These are phyloP conservation scores for Eciton burchellii DNA, from an alignment of 1,140 invertebrate species.

Conservation along the genomic window DNA sequence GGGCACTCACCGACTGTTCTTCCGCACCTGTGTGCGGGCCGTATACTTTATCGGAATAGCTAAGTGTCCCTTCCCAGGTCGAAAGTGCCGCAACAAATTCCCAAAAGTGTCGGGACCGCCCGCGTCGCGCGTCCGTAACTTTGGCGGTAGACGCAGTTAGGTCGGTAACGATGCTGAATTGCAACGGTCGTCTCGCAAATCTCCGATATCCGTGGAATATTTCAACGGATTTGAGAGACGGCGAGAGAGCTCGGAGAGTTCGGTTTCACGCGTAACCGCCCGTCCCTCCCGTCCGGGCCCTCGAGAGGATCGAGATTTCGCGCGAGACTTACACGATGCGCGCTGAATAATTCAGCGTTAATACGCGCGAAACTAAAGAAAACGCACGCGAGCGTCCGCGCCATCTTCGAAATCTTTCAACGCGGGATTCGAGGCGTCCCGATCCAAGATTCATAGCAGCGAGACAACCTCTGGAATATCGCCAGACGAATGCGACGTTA, in stretches of 20 bases:
- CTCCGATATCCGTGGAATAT: not conserved
- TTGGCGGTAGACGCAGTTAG: constrained; percentile 6
- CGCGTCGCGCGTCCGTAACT: not conserved
- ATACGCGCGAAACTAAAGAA: constrained; percentile 30
- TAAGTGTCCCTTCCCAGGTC: constrained; percentile 49
- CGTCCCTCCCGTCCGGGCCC: not conserved
- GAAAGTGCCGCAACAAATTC: constrained; percentile 48
- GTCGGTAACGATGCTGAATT: not conserved
- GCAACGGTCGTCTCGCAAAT: not conserved
- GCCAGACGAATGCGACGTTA: not conserved
- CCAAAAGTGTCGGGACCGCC: constrained; percentile 24
- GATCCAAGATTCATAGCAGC: not conserved
- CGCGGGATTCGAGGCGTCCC: not conserved
- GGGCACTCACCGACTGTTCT: constrained; percentile 53
- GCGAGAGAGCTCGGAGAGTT: not conserved
- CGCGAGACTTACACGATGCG: constrained; percentile 15
- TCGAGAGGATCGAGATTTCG: constrained; percentile 28
- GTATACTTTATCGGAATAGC: constrained; percentile 62
- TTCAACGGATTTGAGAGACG: not conserved
- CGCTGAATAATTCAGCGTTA: constrained; percentile 48
- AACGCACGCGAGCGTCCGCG: not conserved
- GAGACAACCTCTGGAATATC: not conserved
- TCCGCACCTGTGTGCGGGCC: constrained; percentile 48
- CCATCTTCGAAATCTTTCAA: not conserved
- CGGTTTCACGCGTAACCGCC: constrained; percentile 3